Evolutionary conservation across 2,113 vertebrate species (phyloP), one percentile per base, ranked within the genome.

Genomic region (Monarcha castaneiventris): DNA sequence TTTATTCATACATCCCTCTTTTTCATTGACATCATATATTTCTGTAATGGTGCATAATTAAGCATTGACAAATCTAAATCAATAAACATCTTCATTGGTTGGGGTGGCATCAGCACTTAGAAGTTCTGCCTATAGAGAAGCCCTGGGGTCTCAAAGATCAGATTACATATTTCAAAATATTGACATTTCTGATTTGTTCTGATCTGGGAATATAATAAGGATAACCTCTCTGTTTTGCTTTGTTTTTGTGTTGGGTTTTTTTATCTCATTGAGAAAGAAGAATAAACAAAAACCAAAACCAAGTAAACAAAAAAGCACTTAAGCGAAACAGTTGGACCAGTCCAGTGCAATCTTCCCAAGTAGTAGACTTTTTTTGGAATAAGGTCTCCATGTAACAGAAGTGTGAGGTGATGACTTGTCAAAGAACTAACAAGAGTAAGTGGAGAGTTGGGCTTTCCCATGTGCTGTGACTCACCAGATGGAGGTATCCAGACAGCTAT

Each of bases 41-140:
- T 97, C 58, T 84, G 67, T 77, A 61, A 94, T 72, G 80, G 77
- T 86, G 54, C 84, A 94, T 96, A 98, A 96, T 97, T 97, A 94
- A 95, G 94, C 91, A 95, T 90, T 92, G 95, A 90, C 91, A 97
- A 97, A 91, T 87, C 68, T 76, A 77, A 86, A 91, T 94, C 96
- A 95, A 95, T 97, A 96, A 95, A 96, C 33, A 71, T 83, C 54
- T 19, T 79, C 93, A 87, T 6, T 73, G 71, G 68, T 46, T 86
- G 10, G 46, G 64, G 64, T 75, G 72, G 62, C 55, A 92, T 73
- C 84, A 94, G 85, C 80, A 77, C 37, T 91, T 54, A 58, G 27
- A 79, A 66, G 35, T 46, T 61, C 52, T 94, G 59, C 81, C 68
- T 77, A 11, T 13, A 68, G 52, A 74, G 52, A 72, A 87, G 78